These are phyloP conservation scores for Dendrocopos noguchii DNA, from an alignment of 2,113 vertebrate species.

Conservation along the genomic window DNA sequence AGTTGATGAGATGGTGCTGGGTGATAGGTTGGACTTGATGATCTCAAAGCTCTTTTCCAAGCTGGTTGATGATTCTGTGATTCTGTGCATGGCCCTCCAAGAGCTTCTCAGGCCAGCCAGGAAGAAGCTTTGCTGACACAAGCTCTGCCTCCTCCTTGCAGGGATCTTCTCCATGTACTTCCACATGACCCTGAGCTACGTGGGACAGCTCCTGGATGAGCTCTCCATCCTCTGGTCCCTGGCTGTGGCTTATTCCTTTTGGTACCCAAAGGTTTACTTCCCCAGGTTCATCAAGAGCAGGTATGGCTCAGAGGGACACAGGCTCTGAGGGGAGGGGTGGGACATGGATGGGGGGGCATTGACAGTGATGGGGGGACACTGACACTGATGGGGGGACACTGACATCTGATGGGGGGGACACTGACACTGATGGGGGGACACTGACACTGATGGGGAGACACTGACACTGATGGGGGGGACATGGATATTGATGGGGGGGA, in stretches of 20 bases:
- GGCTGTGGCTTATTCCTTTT: slow-evolving; percentile 83
- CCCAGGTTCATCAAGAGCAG: slow-evolving; percentile 87
- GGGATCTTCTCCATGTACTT: slow-evolving; percentile 92
- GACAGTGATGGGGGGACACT: no score
- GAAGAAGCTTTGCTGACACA: background rate
- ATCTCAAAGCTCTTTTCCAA: no score
- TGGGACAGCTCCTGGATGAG: slow-evolving; percentile 94
- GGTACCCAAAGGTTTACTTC: slow-evolving; percentile 87
- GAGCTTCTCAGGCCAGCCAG: background rate
- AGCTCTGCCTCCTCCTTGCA: slow-evolving; percentile 21
- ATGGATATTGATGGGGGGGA: background rate
- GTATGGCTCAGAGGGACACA: slow-evolving; percentile 48
- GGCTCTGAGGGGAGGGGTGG: background rate
- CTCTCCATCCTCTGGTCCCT: slow-evolving; percentile 93
- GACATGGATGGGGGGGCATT: background rate
- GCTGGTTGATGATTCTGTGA: no score
- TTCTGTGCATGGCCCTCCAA: background rate
- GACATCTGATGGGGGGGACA: no score
- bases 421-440: background rate
- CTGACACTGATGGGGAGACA: no score
- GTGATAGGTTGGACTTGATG: no score
- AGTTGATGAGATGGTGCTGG: no score
- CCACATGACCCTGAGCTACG: slow-evolving; percentile 94
- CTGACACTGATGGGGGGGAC: background rate
- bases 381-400: background rate